Conservation (phyloP, 2,113 vertebrate genomes). For the Prunella himalayana region DNA sequence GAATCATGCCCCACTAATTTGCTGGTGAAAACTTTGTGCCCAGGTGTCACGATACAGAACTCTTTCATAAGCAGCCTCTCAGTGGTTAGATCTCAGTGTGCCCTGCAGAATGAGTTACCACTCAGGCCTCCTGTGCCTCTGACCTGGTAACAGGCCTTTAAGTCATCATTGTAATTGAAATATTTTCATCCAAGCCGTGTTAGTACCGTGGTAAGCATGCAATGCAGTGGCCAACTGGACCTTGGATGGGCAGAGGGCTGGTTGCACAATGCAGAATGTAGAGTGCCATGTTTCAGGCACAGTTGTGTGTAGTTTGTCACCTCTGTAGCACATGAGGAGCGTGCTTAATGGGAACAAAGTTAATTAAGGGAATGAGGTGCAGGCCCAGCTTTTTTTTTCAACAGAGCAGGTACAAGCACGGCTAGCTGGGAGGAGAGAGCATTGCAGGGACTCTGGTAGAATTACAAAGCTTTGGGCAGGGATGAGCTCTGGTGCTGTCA, state of each 20-base stretch:
- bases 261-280: accelerated
- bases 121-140: not conserved
- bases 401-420: not conserved
- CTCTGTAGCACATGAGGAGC: accelerated
- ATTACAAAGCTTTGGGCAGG: not conserved
- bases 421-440: not conserved
- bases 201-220: not conserved
- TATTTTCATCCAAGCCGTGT: not conserved
- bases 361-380: not conserved
- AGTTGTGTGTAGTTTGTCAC: not conserved
- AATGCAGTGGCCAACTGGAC: not conserved
- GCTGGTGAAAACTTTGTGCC: not conserved
- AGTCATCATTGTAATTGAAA: not conserved
- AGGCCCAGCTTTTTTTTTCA: not conserved
- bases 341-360: not conserved
- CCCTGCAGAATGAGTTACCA: not conserved
- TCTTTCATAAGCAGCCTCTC: not conserved
- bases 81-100: not conserved
- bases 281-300: accelerated
- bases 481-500: not conserved
- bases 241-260: not conserved
- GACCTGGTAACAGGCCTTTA: not conserved
- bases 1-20: not conserved
- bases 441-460: not conserved
- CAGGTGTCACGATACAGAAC: accelerated